These are phyloP conservation scores for Dasyurus viverrinus DNA, from an alignment of 2,113 vertebrate species.

Conservation along the genomic window DNA sequence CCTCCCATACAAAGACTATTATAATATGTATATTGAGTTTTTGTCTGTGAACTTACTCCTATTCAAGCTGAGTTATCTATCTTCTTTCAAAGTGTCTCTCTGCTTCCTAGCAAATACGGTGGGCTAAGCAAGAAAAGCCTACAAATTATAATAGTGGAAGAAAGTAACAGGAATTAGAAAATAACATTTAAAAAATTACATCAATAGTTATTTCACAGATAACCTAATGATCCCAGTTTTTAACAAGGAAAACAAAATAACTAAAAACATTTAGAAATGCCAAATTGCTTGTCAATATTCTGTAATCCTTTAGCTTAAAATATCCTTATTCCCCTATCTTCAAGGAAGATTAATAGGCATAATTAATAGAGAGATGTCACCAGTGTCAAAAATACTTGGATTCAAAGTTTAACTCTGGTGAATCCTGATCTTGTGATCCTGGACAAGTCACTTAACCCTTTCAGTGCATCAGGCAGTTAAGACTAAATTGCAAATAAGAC, in stretches of 20 bases:
- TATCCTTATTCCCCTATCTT: conserved; percentile 50
- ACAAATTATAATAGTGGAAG: conserved; percentile 20
- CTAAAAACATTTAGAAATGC: conserved; percentile 63
- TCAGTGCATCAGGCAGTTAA: neutral
- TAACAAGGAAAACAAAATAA: conserved; percentile 48
- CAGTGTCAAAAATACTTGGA: neutral
- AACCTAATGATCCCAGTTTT: conserved; percentile 61
- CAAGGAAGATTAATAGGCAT: neutral
- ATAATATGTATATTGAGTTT: neutral
- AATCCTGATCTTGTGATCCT: neutral
- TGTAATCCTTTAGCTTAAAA: conserved; percentile 69
- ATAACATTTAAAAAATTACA: conserved; percentile 65
- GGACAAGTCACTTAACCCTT: too few relatives aligned
- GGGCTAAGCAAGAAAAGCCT: conserved; percentile 23
- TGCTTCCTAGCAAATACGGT: conserved; percentile 21
- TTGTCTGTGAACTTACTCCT: conserved; percentile 17
- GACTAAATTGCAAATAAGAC: neutral
- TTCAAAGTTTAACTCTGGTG: neutral
- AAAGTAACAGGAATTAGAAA: conserved; percentile 43
- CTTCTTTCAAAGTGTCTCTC: conserved; percentile 11
- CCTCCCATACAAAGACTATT: neutral
- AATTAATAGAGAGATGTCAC: neutral
- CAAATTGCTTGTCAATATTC: conserved; percentile 60
- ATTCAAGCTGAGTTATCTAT: neutral
- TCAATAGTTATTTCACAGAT: conserved; percentile 51